Evolutionary conservation across 2,113 vertebrate species (phyloP).

Genomic region (Xenopus laevis): DNA sequence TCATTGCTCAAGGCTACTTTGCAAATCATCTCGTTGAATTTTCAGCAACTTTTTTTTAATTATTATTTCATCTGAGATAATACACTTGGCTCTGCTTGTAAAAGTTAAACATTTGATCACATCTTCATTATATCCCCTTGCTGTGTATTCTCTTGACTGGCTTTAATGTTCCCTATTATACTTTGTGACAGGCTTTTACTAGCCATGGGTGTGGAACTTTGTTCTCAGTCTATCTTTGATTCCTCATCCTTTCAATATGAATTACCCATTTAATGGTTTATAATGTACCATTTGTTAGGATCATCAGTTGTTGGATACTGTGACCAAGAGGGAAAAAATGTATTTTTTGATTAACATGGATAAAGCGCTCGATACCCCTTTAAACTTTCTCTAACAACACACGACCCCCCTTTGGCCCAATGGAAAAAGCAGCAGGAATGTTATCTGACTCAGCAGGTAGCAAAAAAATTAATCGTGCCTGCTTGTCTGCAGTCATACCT

Average conservation of each 20-base stretch:
- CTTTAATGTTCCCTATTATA: constrained; percentile 37
- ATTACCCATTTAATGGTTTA: constrained; percentile 39
- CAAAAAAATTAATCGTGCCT: constrained; percentile 31
- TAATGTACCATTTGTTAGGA: constrained; percentile 32
- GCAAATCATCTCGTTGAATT: no score
- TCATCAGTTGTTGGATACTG: constrained; percentile 28
- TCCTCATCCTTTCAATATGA: constrained; percentile 42
- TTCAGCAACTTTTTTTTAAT: no score
- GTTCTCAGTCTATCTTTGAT: constrained; percentile 37
- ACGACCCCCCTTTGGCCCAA: constrained; percentile 28
- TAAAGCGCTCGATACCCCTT: constrained; percentile 34
- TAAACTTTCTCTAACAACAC: constrained; percentile 26
- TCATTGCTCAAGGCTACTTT: no score
- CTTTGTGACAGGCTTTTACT: constrained; percentile 27
- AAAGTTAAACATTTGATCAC: constrained; percentile 32
- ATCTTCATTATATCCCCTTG: constrained; percentile 29
- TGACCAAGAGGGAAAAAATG: constrained; percentile 25
- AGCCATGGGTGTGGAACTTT: constrained; percentile 30
- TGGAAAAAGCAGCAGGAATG: constrained; percentile 35
- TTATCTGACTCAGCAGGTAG: constrained; percentile 33
- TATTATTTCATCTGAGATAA: no score
- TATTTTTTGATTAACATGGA: constrained; percentile 37
- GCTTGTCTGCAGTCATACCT: constrained; percentile 41
- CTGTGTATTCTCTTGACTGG: constrained; percentile 8
- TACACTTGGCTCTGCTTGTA: constrained; percentile 10